Percentiles rank a stretch among this genome's conserved stretches.
Conservation (phyloP, 2,797 vertebrate species). For the Acrossocheilus fasciatus region DNA sequence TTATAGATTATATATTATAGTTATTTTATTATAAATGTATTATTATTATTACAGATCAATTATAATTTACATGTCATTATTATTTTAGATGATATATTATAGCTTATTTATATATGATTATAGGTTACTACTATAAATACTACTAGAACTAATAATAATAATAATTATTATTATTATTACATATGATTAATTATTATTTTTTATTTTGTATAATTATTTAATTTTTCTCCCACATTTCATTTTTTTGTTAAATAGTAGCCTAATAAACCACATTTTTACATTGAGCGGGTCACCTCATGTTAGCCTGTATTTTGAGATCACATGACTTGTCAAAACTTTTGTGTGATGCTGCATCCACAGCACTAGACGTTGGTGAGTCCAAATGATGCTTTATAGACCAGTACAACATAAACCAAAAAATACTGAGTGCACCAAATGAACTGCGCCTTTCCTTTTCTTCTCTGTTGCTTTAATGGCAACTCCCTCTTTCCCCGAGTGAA, state of each 20-base stretch:
- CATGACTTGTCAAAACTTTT: neutral
- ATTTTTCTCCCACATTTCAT: neutral
- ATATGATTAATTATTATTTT: neutral
- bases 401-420: neutral
- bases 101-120: neutral
- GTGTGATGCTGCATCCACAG: neutral
- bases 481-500: slow-evolving; percentile 52
- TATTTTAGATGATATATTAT: neutral
- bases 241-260: neutral
- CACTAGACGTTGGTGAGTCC: neutral
- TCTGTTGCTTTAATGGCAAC: slow-evolving; percentile 26
- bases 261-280: neutral
- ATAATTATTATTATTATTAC: neutral
- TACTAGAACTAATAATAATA: no score
- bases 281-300: neutral
- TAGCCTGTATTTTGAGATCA: neutral
- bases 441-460: slow-evolving; percentile 2
- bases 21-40: neutral
- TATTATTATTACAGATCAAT: neutral
- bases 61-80: neutral
- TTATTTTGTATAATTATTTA: neutral
- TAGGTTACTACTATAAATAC: neutral
- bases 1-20: neutral
- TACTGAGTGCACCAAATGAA: neutral
- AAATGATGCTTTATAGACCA: no score